Conservation (phyloP, 2,888 invertebrate species). For the Ennomos quercinarius region DNA sequence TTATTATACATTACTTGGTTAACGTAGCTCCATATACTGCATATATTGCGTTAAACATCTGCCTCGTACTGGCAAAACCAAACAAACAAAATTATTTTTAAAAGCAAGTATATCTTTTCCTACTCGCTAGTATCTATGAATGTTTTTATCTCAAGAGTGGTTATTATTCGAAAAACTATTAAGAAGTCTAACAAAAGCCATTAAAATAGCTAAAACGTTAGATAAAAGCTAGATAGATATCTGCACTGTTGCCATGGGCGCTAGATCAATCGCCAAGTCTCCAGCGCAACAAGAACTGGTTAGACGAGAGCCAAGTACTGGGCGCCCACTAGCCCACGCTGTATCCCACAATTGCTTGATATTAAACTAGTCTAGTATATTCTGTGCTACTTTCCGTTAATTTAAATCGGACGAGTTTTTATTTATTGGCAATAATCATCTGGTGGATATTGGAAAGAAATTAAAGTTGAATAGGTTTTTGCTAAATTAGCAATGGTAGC, state of each 20-base stretch:
- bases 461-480: background rate
- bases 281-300: conserved; percentile 15
- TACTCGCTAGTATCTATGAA: too few relatives aligned
- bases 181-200: background rate
- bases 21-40: too few relatives aligned
- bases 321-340: conserved; percentile 5
- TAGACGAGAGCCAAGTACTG: background rate
- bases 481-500: too few relatives aligned
- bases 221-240: conserved; percentile 9
- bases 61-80: too few relatives aligned
- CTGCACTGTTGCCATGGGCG: conserved; percentile 32
- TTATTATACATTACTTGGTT: background rate
- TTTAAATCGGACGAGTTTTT: conserved; percentile 27
- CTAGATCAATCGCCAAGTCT: conserved; percentile 19
- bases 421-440: conserved; percentile 10
- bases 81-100: too few relatives aligned
- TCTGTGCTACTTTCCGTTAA: conserved; percentile 23
- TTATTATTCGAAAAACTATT: too few relatives aligned
- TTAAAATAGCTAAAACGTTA: background rate
- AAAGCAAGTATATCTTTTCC: too few relatives aligned
- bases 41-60: background rate
- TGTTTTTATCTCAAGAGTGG: too few relatives aligned
- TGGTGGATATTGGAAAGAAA: conserved; percentile 16
- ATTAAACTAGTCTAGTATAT: conserved; percentile 7
- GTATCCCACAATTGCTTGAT: conserved; percentile 20